These are phyloP conservation scores for Penaeus vannamei DNA, from an alignment of 1,140 invertebrate species.

Conservation along the genomic window DNA sequence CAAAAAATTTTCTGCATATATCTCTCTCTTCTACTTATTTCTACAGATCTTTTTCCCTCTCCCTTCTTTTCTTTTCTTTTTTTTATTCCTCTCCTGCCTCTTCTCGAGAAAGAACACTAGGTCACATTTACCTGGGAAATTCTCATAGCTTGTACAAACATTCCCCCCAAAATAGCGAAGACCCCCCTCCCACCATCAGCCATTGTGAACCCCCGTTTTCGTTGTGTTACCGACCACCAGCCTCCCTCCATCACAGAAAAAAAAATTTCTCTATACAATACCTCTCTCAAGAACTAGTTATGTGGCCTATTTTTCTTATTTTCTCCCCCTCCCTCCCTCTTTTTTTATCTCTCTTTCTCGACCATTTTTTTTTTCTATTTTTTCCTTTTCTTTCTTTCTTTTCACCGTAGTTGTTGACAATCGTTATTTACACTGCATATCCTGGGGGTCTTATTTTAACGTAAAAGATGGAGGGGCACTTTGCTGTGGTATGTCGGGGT, in stretches of 20 bases:
- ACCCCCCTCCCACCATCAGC: slow-evolving; percentile 1
- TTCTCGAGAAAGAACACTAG: neutral
- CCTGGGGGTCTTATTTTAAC: neutral
- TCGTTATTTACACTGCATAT: slow-evolving; percentile 41
- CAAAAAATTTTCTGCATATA: no score
- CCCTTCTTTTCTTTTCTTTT: neutral
- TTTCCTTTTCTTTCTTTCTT: neutral
- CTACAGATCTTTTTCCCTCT: neutral
- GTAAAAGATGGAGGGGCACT: slow-evolving; percentile 24
- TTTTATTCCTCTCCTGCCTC: neutral
- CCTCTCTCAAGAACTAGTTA: slow-evolving; percentile 32
- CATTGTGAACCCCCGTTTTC: slow-evolving; percentile 4
- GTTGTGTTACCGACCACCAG: neutral
- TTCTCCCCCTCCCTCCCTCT: neutral
- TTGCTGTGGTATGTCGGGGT: slow-evolving; percentile 19
- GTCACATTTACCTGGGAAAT: slow-evolving; percentile 52
- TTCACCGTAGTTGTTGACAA: neutral
- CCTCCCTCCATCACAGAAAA: slow-evolving; percentile 12
- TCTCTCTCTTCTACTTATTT: no score
- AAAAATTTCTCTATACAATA: slow-evolving; percentile 19
- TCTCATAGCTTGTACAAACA: slow-evolving; percentile 58
- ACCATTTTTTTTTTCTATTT: neutral
- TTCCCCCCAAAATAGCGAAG: slow-evolving; percentile 26
- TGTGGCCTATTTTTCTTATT: no score
- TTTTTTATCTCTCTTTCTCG: neutral